Evolutionary conservation across 2,888 invertebrate species (phyloP).

Genomic region (Drosophila quinaria): DNA sequence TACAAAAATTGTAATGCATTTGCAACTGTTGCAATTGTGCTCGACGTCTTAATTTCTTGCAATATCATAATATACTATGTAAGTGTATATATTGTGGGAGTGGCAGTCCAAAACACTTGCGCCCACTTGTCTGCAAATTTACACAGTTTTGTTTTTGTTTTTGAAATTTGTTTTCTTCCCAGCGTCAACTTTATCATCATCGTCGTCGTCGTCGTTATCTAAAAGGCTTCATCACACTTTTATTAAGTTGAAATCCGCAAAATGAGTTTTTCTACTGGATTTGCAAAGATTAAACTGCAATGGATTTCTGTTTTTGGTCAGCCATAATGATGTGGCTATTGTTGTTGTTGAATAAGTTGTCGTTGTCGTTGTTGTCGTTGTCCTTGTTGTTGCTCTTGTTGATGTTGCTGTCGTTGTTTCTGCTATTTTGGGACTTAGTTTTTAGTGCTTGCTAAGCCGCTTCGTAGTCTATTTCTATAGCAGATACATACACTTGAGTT

Average conservation of each 20-base stretch:
- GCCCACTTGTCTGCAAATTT: constrained; percentile 35
- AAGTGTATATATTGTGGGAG: neutral
- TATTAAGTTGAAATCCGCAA: constrained; percentile 69
- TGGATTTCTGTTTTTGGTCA: constrained; percentile 49
- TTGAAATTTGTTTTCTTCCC: neutral
- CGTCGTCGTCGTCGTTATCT: neutral
- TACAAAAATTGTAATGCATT: neutral
- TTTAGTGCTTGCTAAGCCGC: constrained; percentile 53
- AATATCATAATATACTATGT: neutral
- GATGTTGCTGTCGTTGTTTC: constrained; percentile 4
- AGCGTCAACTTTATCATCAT: neutral
- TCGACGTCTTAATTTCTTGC: constrained; percentile 1
- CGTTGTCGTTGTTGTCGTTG: constrained; percentile 6
- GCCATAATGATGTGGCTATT: constrained; percentile 51
- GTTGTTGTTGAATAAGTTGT: neutral
- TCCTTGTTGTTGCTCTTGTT: constrained; percentile 4
- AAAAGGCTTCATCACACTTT: constrained; percentile 54
- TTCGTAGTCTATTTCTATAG: constrained; percentile 29
- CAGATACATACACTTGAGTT: constrained; percentile 13
- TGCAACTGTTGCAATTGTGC: constrained; percentile 1
- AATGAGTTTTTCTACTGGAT: constrained; percentile 74
- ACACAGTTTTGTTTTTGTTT: constrained; percentile 15
- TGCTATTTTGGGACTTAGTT: constrained; percentile 38
- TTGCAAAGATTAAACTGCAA: constrained; percentile 77
- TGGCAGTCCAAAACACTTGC: neutral